phyloP scores from a whole-genome alignment of 2,797 vertebrate genomes.

The Gobionotothen gibberifrons region DNA sequence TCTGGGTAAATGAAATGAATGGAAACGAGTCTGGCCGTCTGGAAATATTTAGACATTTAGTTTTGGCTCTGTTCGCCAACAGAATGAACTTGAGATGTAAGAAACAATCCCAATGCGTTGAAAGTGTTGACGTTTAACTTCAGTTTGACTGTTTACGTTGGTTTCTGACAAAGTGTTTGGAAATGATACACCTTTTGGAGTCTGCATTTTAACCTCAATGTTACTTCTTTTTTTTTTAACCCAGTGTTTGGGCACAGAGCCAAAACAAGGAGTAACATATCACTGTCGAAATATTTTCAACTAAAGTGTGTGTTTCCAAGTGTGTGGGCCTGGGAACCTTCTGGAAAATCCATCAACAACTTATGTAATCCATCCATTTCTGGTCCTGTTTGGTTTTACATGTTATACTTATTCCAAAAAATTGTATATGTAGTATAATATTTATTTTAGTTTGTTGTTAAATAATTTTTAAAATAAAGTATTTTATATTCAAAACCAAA shows the following conservation, averaged over 20 bases:
- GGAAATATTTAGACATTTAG: background rate
- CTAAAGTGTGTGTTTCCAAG: conserved; percentile 11
- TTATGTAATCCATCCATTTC: conserved; percentile 5
- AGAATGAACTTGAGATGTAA: background rate
- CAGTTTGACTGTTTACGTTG: background rate
- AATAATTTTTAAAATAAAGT: conserved; percentile 18
- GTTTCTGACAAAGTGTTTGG: background rate
- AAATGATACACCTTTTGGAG: background rate
- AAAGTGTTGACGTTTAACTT: background rate
- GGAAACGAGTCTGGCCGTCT: background rate
- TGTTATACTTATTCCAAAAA: background rate
- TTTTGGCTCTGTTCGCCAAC: conserved; percentile 1
- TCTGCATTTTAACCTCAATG: background rate
- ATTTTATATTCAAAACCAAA: background rate
- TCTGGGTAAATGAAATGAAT: background rate
- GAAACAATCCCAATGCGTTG: background rate
- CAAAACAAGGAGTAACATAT: conserved; percentile 18
- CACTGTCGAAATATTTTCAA: background rate
- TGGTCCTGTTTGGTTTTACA: background rate
- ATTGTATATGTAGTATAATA: background rate
- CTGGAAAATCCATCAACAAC: conserved; percentile 39
- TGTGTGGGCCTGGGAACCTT: conserved; percentile 26
- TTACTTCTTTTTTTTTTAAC: background rate
- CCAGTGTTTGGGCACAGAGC: conserved; percentile 8
- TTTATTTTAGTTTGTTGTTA: conserved; percentile 4